A percentile compares a stretch with the other conserved stretches of the same genome.
Conservation (phyloP, 2,113 vertebrate species). For the Mionectes macconnelli region DNA sequence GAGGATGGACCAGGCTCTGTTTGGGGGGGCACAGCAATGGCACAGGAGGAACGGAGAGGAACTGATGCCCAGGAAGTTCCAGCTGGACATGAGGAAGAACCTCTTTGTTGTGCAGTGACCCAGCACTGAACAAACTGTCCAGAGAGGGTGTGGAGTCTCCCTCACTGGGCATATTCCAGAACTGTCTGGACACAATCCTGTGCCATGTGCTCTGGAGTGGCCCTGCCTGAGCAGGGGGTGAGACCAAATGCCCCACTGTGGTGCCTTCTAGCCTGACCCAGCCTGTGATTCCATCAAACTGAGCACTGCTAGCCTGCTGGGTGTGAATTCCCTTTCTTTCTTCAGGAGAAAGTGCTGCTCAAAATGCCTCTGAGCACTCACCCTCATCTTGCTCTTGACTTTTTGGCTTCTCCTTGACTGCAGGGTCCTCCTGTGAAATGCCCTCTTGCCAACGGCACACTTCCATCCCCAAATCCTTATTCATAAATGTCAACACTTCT, state of each 20-base stretch:
- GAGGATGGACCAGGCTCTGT: background rate
- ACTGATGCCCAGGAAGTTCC: background rate
- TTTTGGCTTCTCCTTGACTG: background rate
- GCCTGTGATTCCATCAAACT: background rate
- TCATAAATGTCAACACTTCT: background rate
- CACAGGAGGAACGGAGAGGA: background rate
- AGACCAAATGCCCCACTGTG: background rate
- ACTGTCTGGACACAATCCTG: accelerated
- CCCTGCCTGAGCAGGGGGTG: background rate
- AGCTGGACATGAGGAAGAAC: background rate
- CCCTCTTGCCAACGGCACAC: background rate
- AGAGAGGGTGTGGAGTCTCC: background rate
- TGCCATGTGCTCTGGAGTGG: background rate
- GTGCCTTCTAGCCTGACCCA: background rate
- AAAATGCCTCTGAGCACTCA: accelerated
- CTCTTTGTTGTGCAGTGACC: background rate
- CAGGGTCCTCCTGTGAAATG: background rate
- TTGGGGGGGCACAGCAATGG: background rate
- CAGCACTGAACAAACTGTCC: background rate
- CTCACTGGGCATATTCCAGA: background rate
- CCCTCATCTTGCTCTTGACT: background rate
- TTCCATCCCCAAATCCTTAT: background rate
- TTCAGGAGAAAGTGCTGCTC: background rate
- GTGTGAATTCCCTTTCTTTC: background rate
- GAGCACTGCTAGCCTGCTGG: background rate